These are phyloP conservation scores for Shinisaurus crocodilurus DNA, from an alignment of 2,113 vertebrate genomes.

Conservation along the genomic window DNA sequence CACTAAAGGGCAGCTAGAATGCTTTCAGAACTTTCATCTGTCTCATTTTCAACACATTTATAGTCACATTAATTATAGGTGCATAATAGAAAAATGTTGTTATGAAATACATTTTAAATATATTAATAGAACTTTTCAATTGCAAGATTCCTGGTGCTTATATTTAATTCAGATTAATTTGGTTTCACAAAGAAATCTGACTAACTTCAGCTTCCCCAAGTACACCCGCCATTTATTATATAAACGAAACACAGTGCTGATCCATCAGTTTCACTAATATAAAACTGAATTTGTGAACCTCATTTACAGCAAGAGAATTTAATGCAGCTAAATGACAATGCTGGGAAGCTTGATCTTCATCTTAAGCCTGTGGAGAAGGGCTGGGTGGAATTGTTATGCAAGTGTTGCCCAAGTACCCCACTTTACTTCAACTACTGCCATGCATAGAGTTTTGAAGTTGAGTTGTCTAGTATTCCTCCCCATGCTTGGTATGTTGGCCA, in stretches of 20 bases:
- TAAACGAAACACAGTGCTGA: slow-evolving; percentile 43
- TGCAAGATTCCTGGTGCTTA: slow-evolving; percentile 32
- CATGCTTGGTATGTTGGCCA: neutral
- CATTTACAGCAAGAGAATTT: neutral
- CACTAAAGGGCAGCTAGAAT: slow-evolving; percentile 39
- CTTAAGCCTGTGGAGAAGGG: neutral
- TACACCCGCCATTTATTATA: slow-evolving; percentile 45
- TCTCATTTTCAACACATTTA: slow-evolving; percentile 51
- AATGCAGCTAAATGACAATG: neutral
- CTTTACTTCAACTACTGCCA: neutral
- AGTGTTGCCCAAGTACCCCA: neutral
- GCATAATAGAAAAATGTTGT: slow-evolving; percentile 50
- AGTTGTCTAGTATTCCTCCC: neutral
- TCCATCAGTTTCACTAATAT: slow-evolving; percentile 35
- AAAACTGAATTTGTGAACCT: slow-evolving; percentile 41
- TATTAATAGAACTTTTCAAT: slow-evolving; percentile 52
- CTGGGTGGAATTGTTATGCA: neutral
- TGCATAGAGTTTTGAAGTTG: neutral
- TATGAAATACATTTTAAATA: slow-evolving; percentile 44
- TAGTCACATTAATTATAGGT: slow-evolving; percentile 36
- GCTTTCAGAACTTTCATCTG: slow-evolving; percentile 42
- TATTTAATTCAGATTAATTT: slow-evolving; percentile 66
- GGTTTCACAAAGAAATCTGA: slow-evolving; percentile 14
- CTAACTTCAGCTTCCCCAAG: slow-evolving; percentile 44
- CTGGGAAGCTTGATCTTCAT: neutral